A percentile compares a stretch with the other conserved stretches of the same genome.
phyloP scores from a whole-genome alignment of 2,888 invertebrate species.

The Carpatolechia fugitivella region DNA sequence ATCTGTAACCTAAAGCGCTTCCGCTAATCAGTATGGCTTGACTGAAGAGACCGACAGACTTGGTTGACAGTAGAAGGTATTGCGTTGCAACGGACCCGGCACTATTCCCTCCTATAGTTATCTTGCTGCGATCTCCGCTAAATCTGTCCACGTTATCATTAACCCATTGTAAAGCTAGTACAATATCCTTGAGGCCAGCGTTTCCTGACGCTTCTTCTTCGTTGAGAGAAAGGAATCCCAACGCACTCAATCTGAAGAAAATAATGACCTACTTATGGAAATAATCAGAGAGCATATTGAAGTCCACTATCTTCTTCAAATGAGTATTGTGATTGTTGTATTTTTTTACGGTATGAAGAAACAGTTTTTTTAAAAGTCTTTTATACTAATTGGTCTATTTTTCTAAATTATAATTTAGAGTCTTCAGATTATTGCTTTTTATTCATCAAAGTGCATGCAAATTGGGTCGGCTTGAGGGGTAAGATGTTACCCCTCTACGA shows the following conservation, averaged over 20 bases:
- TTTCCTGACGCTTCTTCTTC: slow-evolving; percentile 41
- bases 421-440: neutral
- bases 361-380: no score
- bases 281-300: no score
- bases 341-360: no score
- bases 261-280: no score
- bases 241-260: slow-evolving; percentile 42
- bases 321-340: no score
- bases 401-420: neutral
- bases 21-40: slow-evolving; percentile 34
- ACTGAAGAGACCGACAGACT: slow-evolving; percentile 35
- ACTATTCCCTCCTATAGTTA: slow-evolving; percentile 46
- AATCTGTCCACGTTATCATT: slow-evolving; percentile 40
- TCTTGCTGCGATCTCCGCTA: slow-evolving; percentile 37
- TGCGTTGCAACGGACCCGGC: slow-evolving; percentile 45
- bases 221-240: slow-evolving; percentile 46
- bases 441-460: no score
- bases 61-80: slow-evolving; percentile 38
- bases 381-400: neutral
- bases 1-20: slow-evolving; percentile 33
- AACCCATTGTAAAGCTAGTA: slow-evolving; percentile 41
- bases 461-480: no score
- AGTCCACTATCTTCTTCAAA: no score
- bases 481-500: no score
- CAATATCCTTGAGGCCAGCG: slow-evolving; percentile 44